Evolutionary conservation across 2,888 invertebrate species (phyloP).

Genomic region (Sylvicola cinctus): DNA sequence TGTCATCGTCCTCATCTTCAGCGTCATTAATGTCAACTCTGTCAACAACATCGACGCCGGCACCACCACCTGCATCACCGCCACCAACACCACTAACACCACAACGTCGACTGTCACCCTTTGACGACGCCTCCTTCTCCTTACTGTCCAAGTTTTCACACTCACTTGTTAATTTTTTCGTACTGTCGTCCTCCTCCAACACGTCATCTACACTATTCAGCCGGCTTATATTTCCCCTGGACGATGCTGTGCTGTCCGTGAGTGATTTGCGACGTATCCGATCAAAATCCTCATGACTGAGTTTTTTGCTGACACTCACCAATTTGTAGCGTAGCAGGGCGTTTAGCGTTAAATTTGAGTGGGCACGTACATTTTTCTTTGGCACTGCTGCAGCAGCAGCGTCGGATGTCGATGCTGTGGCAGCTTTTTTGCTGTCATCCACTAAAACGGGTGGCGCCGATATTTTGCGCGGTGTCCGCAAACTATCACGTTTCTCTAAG

Average conservation of each 20-base stretch:
- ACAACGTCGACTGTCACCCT: no score
- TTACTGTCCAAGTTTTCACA: no score
- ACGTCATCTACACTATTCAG: no score
- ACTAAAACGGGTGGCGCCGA: conserved; percentile 11
- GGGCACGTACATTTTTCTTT: conserved; percentile 9
- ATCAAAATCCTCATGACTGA: conserved; percentile 16
- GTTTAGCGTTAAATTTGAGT: conserved; percentile 17
- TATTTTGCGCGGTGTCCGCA: conserved; percentile 13
- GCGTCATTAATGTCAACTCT: no score
- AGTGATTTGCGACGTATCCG: conserved; percentile 16
- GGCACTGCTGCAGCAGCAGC: conserved; percentile 3
- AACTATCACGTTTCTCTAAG: conserved; percentile 13
- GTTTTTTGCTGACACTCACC: conserved; percentile 10
- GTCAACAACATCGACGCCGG: no score
- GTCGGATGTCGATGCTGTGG: background rate
- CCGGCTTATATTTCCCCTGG: conserved; percentile 5
- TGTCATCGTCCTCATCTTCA: background rate
- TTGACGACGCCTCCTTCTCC: no score
- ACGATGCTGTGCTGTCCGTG: conserved; percentile 13
- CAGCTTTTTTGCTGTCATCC: conserved; percentile 3
- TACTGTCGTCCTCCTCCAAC: no score
- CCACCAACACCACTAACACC: no score
- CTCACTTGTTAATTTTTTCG: no score
- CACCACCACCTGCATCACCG: no score
- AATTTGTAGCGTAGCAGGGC: conserved; percentile 16